Percentiles rank a stretch among this genome's conserved stretches.
These are phyloP conservation scores for Sericinus montela DNA, from an alignment of 2,888 invertebrate species.

Conservation along the genomic window DNA sequence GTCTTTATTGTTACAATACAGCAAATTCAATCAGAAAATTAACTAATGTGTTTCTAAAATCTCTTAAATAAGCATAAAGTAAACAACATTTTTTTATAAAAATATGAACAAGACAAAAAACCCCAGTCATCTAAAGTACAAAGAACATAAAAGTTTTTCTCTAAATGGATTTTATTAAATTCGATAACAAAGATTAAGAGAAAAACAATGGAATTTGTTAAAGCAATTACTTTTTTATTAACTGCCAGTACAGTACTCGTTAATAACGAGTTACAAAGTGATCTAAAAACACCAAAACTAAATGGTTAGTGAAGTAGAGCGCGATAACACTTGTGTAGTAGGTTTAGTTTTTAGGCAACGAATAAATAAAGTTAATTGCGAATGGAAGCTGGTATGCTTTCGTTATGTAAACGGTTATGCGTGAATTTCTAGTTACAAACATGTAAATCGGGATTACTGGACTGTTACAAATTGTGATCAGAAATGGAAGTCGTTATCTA, in stretches of 20 bases:
- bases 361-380: background rate
- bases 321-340: conserved; percentile 12
- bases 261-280: conserved; percentile 2
- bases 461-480: background rate
- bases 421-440: conserved; percentile 15
- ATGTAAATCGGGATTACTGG: conserved; percentile 12
- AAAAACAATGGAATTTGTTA: too few relatives aligned
- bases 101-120: too few relatives aligned
- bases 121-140: too few relatives aligned
- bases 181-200: too few relatives aligned
- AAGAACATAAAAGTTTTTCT: too few relatives aligned
- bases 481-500: background rate
- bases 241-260: background rate
- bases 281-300: conserved; percentile 11
- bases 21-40: too few relatives aligned
- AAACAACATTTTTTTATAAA: too few relatives aligned
- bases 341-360: conserved; percentile 11
- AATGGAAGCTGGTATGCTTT: conserved; percentile 7
- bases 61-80: too few relatives aligned
- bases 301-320: conserved; percentile 8
- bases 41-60: too few relatives aligned
- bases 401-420: conserved; percentile 15
- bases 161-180: too few relatives aligned
- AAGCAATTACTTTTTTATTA: too few relatives aligned
- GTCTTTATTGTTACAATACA: too few relatives aligned